A percentile compares a stretch with the other conserved stretches of the same genome.
These are phyloP conservation scores for Aporophyla lueneburgensis DNA, from an alignment of 2,888 invertebrate species.

Conservation along the genomic window DNA sequence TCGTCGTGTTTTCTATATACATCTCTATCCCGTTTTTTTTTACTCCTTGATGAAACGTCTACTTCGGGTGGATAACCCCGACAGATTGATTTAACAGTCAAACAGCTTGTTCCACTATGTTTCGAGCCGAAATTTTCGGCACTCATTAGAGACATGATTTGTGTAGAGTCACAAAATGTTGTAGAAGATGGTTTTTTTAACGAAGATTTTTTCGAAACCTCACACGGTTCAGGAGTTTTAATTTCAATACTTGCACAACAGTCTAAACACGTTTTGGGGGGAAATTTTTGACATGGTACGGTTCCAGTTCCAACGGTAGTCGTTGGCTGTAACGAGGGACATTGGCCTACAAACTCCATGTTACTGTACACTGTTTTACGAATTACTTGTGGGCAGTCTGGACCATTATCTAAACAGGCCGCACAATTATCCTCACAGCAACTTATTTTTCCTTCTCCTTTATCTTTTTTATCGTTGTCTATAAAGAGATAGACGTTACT, in stretches of 20 bases:
- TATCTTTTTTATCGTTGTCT: constrained; percentile 41
- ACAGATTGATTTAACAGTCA: background rate
- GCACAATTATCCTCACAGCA: background rate
- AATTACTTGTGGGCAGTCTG: background rate
- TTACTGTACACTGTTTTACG: constrained; percentile 22
- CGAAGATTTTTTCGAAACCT: constrained; percentile 34
- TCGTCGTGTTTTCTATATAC: constrained; percentile 18
- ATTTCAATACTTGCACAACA: background rate
- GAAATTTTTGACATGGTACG: constrained; percentile 23
- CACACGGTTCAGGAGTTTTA: background rate
- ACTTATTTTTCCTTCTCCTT: background rate
- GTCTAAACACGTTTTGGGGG: constrained; percentile 18
- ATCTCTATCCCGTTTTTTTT: constrained; percentile 22
- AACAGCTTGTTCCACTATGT: constrained; percentile 12
- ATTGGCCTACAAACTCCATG: constrained; percentile 27
- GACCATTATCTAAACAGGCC: background rate
- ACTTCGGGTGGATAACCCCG: background rate
- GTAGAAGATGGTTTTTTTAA: constrained; percentile 35
- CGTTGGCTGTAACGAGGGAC: constrained; percentile 29
- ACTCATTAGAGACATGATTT: constrained; percentile 13
- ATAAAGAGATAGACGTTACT: constrained; percentile 63
- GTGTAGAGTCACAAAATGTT: constrained; percentile 14
- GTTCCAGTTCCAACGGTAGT: constrained; percentile 49
- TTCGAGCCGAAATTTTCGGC: constrained; percentile 17
- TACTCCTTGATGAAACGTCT: constrained; percentile 7